Evolutionary conservation across 2,113 vertebrate genomes (phyloP).

Genomic region (Elephantulus edwardii): DNA sequence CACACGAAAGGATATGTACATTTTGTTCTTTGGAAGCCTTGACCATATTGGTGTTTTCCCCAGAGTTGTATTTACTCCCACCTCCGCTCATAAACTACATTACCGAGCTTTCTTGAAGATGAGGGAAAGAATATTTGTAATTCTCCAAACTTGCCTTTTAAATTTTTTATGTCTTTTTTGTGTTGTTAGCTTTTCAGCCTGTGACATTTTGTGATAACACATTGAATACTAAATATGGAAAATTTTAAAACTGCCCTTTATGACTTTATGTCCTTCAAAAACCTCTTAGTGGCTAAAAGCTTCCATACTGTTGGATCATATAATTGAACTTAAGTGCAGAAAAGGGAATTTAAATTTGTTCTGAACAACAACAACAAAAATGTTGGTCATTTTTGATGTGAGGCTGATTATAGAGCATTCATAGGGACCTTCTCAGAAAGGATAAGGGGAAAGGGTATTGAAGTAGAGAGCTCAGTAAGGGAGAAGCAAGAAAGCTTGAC

Average conservation of each 20-base stretch:
- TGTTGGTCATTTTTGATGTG: background rate
- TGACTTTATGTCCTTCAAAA: background rate
- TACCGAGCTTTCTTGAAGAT: background rate
- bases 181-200: background rate
- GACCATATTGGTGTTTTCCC: conserved; percentile 26
- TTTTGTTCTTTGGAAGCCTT: background rate
- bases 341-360: background rate
- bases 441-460: background rate
- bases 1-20: too few species aligned
- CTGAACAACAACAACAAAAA: too few species aligned
- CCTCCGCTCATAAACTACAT: background rate
- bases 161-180: conserved; percentile 14
- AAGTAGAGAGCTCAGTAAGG: background rate
- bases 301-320: background rate
- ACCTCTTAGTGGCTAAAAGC: background rate
- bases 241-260: background rate
- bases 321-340: background rate
- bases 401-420: background rate
- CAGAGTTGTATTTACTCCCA: conserved; percentile 18
- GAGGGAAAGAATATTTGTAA: background rate
- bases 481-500: too few species aligned
- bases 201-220: background rate
- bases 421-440: accelerated
- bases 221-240: background rate
- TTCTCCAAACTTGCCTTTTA: background rate